Evolutionary conservation across 2,113 vertebrate genomes (phyloP).

Genomic region (Siphamia tubifer): DNA sequence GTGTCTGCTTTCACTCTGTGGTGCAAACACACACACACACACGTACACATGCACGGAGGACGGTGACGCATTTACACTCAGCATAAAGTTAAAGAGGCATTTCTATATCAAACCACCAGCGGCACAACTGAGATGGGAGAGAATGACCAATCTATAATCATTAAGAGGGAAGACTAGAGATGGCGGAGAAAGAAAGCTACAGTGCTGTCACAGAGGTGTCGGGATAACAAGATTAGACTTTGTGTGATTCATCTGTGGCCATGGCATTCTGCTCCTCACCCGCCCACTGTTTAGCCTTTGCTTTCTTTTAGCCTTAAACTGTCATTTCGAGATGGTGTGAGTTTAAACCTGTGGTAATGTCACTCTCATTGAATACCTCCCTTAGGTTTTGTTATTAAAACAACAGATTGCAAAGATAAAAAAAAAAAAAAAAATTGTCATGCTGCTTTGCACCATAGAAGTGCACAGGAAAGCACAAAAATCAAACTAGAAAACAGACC

Average conservation of each 20-base stretch:
- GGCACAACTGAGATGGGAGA: conserved; percentile 46
- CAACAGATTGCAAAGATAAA: background rate
- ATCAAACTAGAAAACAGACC: too few relatives aligned
- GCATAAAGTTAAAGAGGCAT: conserved; percentile 39
- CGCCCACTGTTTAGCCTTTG: conserved; percentile 27
- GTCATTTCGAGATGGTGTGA: background rate
- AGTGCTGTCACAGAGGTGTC: conserved; percentile 67
- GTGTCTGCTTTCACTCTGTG: conserved; percentile 22
- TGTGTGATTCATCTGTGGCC: conserved; percentile 73
- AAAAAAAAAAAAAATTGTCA: background rate
- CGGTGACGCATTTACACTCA: conserved; percentile 9
- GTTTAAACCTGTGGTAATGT: background rate
- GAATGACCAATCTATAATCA: conserved; percentile 77
- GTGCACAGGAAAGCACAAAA: background rate
- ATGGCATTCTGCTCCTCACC: conserved; percentile 40
- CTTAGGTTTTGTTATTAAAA: background rate
- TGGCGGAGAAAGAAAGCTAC: conserved; percentile 57
- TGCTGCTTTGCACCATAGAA: too few relatives aligned
- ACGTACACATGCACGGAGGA: background rate
- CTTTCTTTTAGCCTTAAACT: conserved; percentile 1
- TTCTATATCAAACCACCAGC: conserved; percentile 56
- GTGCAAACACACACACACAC: background rate
- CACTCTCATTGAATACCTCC: background rate
- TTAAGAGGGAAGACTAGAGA: conserved; percentile 69
- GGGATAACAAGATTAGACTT: conserved; percentile 79